Base-by-base conservation (phyloP, 1,140 invertebrate species). In the Magallana ariakensis region DNA sequence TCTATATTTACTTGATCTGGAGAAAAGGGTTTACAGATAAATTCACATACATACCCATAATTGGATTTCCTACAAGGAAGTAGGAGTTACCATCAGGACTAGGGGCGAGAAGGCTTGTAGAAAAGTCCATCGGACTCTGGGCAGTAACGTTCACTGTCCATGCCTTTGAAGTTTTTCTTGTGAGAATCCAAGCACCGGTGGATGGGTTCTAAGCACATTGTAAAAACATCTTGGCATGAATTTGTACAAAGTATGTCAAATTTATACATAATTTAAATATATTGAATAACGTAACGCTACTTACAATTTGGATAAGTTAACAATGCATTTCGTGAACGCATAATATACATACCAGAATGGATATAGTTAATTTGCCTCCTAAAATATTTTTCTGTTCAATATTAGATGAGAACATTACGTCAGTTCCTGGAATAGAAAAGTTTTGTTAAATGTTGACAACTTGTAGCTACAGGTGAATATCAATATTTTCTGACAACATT, bases 131-230 rank as follows among this genome's bases (percentile, higher is more conserved):
- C 9, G 33, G 54, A 55, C 84, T 85, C 70, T 85, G 84, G 9
- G 60, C 84, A 5, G 84, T 85, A 4, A 85, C 33, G 55, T 85
- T 85, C 13, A 85, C 62, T 22, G 1, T 70, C 84, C 84, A 85
- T 53, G 62, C 60, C 8, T 13, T 55, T 53, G 13, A 55, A 4
- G 70, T 54, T 19, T 85, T 85, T n/a, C 60, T 62, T 16, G 9
- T 16, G 5, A 85, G 16, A 54, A 54, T 75, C 22, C 62, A 26
- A n/a, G 10, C 19, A 4, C 66, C 66, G 15, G 19, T 5, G 5
- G 9, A 19, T 26, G 66, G 66, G 10, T 75, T 26, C 66, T 75
- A 46, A 46, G 33, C 1, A 46, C 33, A 46, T 46, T 46, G 33
- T 5, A 46, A 46, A 46, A 46, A 46, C 16, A n/a, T 56, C 46